A percentile compares a stretch with the other conserved stretches of the same genome.
These are phyloP conservation scores for Danaus plexippus DNA, from an alignment of 1,140 invertebrate genomes.

Conservation along the genomic window DNA sequence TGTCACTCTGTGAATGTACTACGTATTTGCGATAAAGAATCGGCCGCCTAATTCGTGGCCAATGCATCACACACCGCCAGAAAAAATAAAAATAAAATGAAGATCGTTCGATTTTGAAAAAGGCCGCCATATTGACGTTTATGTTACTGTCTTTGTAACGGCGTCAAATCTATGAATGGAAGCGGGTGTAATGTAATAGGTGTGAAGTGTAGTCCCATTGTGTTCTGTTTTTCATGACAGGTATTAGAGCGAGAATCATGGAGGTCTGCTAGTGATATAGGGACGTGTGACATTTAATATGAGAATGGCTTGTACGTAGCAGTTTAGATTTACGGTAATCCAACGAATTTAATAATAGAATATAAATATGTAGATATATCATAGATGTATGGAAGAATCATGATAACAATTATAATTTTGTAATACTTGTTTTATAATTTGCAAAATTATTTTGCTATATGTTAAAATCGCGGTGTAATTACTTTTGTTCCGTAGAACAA, in stretches of 20 bases:
- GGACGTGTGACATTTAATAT: constrained; percentile 30
- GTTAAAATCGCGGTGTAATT: no score
- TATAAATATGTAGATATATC: no score
- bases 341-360: no score
- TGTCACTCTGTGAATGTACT: constrained; percentile 48
- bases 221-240: constrained; percentile 46
- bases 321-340: no score
- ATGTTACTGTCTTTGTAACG: constrained; percentile 56
- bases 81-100: constrained; percentile 53
- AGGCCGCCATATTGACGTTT: constrained; percentile 60
- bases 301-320: background rate
- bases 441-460: no score
- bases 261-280: constrained; percentile 41
- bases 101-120: constrained; percentile 62
- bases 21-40: constrained; percentile 37
- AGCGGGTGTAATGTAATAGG: constrained; percentile 59
- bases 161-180: constrained; percentile 58
- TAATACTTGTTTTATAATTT: no score
- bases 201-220: constrained; percentile 63
- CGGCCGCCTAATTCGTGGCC: constrained; percentile 60
- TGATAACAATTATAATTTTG: no score
- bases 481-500: no score
- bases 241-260: constrained; percentile 34
- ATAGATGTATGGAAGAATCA: no score
- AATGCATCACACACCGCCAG: constrained; percentile 59